Evolutionary conservation across 1,140 invertebrate genomes (phyloP).

Genomic region (Brachionus koreanus): DNA sequence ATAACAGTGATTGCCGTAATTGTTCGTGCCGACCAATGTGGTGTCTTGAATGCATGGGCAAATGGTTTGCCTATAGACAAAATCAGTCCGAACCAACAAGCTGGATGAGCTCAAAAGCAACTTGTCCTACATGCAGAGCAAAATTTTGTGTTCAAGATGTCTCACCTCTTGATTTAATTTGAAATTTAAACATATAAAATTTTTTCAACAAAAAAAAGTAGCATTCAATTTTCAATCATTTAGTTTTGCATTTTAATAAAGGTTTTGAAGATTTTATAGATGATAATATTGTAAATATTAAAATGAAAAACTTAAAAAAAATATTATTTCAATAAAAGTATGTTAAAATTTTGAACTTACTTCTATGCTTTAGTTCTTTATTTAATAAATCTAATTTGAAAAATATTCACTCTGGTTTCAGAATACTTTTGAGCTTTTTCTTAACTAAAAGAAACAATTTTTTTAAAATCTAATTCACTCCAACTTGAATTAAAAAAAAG

Average conservation of each 20-base stretch:
- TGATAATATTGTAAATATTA: too few species aligned
- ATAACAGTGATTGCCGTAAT: conserved; percentile 60
- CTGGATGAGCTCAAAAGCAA: conserved; percentile 79
- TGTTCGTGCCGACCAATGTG: conserved; percentile 79
- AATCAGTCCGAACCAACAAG: conserved; percentile 68
- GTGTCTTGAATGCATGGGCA: conserved; percentile 72
- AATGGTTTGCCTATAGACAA: conserved; percentile 79
- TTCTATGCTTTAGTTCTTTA: too few species aligned
- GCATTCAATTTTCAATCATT: background rate
- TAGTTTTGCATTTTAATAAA: background rate
- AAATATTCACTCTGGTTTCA: too few species aligned
- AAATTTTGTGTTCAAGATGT: conserved; percentile 82
- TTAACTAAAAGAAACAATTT: too few species aligned
- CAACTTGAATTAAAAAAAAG: background rate
- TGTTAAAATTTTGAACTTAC: too few species aligned
- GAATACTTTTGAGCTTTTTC: too few species aligned
- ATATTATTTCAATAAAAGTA: too few species aligned
- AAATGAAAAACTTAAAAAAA: too few species aligned
- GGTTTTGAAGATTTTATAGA: background rate
- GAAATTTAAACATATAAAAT: background rate
- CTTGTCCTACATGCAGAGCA: conserved; percentile 80
- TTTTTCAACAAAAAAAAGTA: too few species aligned
- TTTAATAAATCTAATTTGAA: too few species aligned
- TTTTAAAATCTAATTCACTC: too few species aligned
- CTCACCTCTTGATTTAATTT: conserved; percentile 51